phyloP scores from a whole-genome alignment of 1,140 invertebrate species.

The Ridgeia piscesae region DNA sequence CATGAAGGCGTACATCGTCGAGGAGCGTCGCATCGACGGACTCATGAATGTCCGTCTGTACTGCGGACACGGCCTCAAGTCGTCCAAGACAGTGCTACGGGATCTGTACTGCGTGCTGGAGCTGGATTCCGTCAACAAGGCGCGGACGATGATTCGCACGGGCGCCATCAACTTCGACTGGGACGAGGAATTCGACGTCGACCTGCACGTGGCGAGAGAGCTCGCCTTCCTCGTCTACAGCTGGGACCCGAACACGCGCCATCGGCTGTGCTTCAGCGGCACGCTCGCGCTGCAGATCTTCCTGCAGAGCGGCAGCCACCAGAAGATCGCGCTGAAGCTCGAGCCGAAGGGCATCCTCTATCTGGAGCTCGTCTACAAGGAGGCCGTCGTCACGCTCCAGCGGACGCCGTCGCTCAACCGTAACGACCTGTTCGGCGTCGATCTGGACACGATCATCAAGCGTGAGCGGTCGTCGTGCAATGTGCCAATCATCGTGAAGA shows the following conservation, averaged over 20 bases:
- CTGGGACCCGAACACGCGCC: conserved; percentile 80
- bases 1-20: conserved; percentile 38
- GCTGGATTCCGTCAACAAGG: conserved; percentile 95
- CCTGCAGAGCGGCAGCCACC: conserved; percentile 4
- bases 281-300: conserved; percentile 63
- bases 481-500: conserved; percentile 84
- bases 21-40: conserved; percentile 72
- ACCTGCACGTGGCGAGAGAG: conserved; percentile 89
- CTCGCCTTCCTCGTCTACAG: conserved; percentile 95
- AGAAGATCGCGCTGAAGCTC: conserved; percentile 77
- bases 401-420: conserved; percentile 46
- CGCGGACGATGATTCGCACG: conserved; percentile 92
- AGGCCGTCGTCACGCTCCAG: conserved; percentile 82
- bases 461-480: conserved; percentile 68
- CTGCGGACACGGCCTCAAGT: conserved; percentile 82
- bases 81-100: conserved; percentile 63
- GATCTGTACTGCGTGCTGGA: conserved; percentile 97
- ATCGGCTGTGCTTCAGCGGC: conserved; percentile 58
- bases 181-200: conserved; percentile 98
- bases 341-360: conserved; percentile 93
- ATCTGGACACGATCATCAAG: conserved; percentile 86
- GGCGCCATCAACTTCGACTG: conserved; percentile 97
- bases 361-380: conserved; percentile 88
- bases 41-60: conserved; percentile 88
- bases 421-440: conserved; percentile 77